Evolutionary conservation across 2,113 vertebrate species (phyloP).

Genomic region (Tragelaphus buxtoni): DNA sequence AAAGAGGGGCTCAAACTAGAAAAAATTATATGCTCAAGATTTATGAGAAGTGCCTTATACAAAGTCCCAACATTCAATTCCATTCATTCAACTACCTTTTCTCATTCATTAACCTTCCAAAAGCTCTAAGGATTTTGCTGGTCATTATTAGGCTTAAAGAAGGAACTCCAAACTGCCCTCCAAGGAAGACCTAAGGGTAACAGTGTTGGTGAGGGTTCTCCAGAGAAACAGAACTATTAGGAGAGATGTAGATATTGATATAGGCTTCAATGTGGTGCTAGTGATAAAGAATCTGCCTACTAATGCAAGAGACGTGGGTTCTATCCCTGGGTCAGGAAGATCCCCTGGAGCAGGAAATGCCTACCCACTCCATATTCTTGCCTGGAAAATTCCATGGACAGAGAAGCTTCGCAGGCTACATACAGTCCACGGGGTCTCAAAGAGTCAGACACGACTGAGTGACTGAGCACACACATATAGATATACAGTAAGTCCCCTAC

Average conservation of each 20-base stretch:
- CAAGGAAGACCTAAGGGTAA: background rate
- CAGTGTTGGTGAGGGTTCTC: background rate
- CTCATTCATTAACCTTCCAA: background rate
- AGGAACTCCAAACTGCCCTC: background rate
- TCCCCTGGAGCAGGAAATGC: background rate
- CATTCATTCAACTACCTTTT: background rate
- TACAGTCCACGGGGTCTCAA: background rate
- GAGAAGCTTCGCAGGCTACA: background rate
- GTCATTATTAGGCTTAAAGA: background rate
- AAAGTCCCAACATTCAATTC: background rate
- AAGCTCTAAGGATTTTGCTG: background rate
- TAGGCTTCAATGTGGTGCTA: background rate
- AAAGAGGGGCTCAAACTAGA: background rate
- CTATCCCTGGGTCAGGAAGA: background rate
- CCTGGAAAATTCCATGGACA: background rate
- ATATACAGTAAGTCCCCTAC: background rate
- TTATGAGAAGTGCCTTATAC: background rate
- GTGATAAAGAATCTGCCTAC: background rate
- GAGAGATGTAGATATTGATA: background rate
- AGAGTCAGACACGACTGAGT: background rate
- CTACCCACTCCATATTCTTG: background rate
- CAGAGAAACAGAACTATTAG: background rate
- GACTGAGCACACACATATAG: background rate
- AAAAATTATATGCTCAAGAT: rapidly evolving
- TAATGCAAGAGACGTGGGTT: background rate